Base-by-base conservation (phyloP, 2,888 invertebrate species). In the Torymus texanus region DNA sequence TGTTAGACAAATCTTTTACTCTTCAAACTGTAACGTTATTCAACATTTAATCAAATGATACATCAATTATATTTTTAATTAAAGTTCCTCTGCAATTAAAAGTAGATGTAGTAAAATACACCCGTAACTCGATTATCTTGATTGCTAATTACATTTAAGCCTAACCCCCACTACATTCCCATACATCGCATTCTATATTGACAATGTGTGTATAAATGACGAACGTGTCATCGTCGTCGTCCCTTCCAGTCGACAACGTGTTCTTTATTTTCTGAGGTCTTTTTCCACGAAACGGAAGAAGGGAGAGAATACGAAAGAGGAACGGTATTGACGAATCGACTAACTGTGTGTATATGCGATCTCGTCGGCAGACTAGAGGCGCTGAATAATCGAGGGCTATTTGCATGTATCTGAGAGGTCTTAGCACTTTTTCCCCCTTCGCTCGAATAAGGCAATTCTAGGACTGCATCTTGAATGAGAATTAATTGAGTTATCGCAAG, bases 331-430 rank as follows among this genome's bases (percentile, higher is more conserved):
- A 71, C 71, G 71, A 21, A 61, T 71, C 61, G 21, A 24, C 61
- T 4, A n/a, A 11, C 2, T 24, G 51, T 11, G 14, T n/a, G 2
- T 53, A 8, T 29, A 8, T 41, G 41, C 8, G 50, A 70, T 50
- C 41, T 29, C 16, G 8, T 11, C 56, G 10, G 13, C 2, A 63
- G 16, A 63, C 61, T 56, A 65, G 56, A 65, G 41, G 8, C 74
- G 59, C 24, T 75, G 74, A 75, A 66, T 66, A 75, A 75, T 75
- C 66, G 59, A 51, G 12, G n/a, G 51, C 66, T 59, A 59, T 75
- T 66, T 66, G 16, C 66, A 21, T 58, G 59, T 59, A 18, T 58
- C 21, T 51, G n/a, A 24, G 61, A 71, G 51, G 24, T 71, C 68
- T 8, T 8, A 41, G 24, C 12, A 24, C 16, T 8, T 16, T 16